Base-by-base conservation (phyloP, 2,888 invertebrate species). In the Lepidochrysops patricia region DNA sequence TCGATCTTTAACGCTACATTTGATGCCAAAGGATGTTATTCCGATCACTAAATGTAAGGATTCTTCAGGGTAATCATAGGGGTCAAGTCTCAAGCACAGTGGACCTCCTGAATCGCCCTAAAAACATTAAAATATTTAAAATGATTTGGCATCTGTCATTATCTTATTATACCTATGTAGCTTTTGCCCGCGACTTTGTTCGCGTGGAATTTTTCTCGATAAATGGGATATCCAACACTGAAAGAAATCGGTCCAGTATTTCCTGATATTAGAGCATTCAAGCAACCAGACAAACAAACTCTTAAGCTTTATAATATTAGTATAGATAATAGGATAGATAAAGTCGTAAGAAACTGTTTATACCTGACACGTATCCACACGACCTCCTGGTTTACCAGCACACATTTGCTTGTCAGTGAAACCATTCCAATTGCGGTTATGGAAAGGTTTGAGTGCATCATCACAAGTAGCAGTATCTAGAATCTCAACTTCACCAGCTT, bases 101-200 rank as follows among this genome's bases (percentile, higher is more conserved):
- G 94, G 94, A 1, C 94, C 94, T 12, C 94, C 94, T 2, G 93
- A 94, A 76, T 94, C 94, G 54, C 54, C 54, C 54, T 54, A 32
- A 12, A 54, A 54, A 54, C 2, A 7, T 15, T 27, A n/a, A 4
- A 43, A 43, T 43, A 26, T 26, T 29, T 15, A 2, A 15, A 9
- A 26, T 1, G 1, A 4, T 43, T 43, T 3, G 19, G 15, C 19
- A 19, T 43, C 19, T 19, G 15, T 37, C 2, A 3, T 43, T 43
- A 0, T 4, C 43, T 43, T 15, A 2, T 15, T 15, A 37, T 37
- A 15, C 19, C 6, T 7, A 37, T 13, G 15, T 37, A n/a, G 5
- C 13, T n/a, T n/a, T n/a, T n/a, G n/a, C n/a, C n/a, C n/a, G n/a
- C n/a, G n/a, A n/a, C n/a, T n/a, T n/a, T n/a, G n/a, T n/a, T n/a